Percentiles rank a stretch among this genome's conserved stretches.
These are phyloP conservation scores for Telmatherina bonti DNA, from an alignment of 2,797 vertebrate species.

Conservation along the genomic window DNA sequence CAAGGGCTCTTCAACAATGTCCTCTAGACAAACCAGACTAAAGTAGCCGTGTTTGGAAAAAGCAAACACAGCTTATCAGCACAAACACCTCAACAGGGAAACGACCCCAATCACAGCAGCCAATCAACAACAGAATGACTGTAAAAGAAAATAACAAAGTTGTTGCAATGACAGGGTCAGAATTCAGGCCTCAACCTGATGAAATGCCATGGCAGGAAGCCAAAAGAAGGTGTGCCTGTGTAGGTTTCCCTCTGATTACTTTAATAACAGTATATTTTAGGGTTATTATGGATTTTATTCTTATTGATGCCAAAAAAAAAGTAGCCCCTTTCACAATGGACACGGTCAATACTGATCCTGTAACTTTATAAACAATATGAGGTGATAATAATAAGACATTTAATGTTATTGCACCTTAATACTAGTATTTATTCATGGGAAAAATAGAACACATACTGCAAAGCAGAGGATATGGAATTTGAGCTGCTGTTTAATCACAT, in stretches of 20 bases:
- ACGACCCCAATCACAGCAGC: no score
- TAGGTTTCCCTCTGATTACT: no score
- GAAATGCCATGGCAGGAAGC: background rate
- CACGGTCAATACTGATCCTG: no score
- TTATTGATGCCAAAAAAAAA: no score
- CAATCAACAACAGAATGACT: no score
- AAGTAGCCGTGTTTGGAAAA: background rate
- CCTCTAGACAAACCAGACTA: background rate
- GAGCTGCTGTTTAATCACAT: slow-evolving; percentile 19
- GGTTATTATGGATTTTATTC: no score
- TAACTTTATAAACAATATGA: background rate
- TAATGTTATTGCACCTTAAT: slow-evolving; percentile 34
- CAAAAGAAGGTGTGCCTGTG: no score
- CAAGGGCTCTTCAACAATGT: no score
- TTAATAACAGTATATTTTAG: no score
- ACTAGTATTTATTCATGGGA: background rate
- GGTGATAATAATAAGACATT: background rate
- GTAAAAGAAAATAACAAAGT: background rate
- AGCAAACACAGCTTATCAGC: background rate
- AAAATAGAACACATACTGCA: background rate
- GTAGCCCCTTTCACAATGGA: background rate
- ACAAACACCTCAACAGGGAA: background rate
- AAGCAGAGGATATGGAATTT: slow-evolving; percentile 14
- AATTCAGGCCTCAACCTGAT: background rate
- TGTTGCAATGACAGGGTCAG: background rate